Evolutionary conservation across 2,888 invertebrate species (phyloP).

Genomic region (Galeruca laticollis): DNA sequence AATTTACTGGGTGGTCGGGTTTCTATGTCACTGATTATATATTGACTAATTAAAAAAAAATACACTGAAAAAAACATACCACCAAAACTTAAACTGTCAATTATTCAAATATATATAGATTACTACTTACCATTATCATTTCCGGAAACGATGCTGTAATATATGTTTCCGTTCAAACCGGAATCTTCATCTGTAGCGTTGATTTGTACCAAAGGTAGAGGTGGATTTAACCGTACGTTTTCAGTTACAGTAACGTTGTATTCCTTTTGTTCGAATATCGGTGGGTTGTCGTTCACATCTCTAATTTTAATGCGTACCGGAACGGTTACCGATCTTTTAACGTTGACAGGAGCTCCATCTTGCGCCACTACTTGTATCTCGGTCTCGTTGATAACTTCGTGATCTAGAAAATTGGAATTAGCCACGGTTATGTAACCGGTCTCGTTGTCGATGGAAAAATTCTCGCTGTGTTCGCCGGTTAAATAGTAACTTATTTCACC

Average conservation of each 20-base stretch:
- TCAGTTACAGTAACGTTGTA: constrained; percentile 88
- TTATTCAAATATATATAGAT: no score
- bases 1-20: no score
- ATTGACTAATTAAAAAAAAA: no score
- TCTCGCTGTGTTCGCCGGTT: constrained; percentile 78
- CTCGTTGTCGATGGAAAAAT: constrained; percentile 79
- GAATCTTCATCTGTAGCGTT: constrained; percentile 85
- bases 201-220: constrained; percentile 85
- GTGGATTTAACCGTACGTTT: constrained; percentile 83
- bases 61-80: no score
- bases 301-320: constrained; percentile 82
- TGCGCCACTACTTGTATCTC: constrained; percentile 83
- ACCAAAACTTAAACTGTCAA: no score
- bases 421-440: constrained; percentile 84
- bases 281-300: constrained; percentile 92
- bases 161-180: constrained; percentile 81
- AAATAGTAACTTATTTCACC: constrained; percentile 84
- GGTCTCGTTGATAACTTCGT: constrained; percentile 79
- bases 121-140: constrained; percentile 71
- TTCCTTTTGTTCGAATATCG: constrained; percentile 80
- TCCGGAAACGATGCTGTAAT: constrained; percentile 79
- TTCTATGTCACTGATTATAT: no score
- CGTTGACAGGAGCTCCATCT: constrained; percentile 81
- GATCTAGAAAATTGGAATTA: constrained; percentile 79
- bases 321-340: constrained; percentile 79